Evolutionary conservation across 2,113 vertebrate species (phyloP).

Genomic region (Salvelinus namaycush): DNA sequence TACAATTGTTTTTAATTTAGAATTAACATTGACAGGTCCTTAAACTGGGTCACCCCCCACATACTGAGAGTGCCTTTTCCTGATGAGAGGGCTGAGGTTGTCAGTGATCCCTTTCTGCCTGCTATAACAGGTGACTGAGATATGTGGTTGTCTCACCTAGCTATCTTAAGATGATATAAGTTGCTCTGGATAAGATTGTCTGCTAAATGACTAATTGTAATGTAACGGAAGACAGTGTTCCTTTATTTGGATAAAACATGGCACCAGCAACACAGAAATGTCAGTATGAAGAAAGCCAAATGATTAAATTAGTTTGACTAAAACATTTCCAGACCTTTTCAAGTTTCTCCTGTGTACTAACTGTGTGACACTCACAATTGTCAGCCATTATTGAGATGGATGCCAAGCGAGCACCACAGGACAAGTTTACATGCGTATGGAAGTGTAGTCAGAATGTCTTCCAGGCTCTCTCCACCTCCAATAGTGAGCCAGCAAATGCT

Average conservation of each 20-base stretch:
- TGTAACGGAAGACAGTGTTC: not conserved
- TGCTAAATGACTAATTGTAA: too few relatives aligned
- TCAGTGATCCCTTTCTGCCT: constrained; percentile 43
- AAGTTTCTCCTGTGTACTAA: not conserved
- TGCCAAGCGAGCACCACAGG: constrained; percentile 78
- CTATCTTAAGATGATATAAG: too few relatives aligned
- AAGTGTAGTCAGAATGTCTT: constrained; percentile 77
- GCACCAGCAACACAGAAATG: too few relatives aligned
- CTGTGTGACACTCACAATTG: not conserved
- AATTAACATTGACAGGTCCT: constrained; percentile 59
- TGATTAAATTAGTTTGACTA: not conserved
- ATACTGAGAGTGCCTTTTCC: constrained; percentile 76
- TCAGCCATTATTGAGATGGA: constrained; percentile 82
- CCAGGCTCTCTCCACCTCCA: constrained; percentile 68
- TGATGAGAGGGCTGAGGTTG: constrained; percentile 40
- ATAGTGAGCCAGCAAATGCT: constrained; percentile 73
- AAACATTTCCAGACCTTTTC: not conserved
- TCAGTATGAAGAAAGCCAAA: not conserved
- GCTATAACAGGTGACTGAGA: constrained; percentile 55
- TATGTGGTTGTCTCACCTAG: too few relatives aligned
- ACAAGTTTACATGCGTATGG: constrained; percentile 76
- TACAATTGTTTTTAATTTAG: too few relatives aligned
- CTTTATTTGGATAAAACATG: not conserved
- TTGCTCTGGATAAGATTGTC: too few relatives aligned
- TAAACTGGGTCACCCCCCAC: constrained; percentile 78